Evolutionary conservation across 2,113 vertebrate genomes (phyloP).

Genomic region (Python bivittatus): DNA sequence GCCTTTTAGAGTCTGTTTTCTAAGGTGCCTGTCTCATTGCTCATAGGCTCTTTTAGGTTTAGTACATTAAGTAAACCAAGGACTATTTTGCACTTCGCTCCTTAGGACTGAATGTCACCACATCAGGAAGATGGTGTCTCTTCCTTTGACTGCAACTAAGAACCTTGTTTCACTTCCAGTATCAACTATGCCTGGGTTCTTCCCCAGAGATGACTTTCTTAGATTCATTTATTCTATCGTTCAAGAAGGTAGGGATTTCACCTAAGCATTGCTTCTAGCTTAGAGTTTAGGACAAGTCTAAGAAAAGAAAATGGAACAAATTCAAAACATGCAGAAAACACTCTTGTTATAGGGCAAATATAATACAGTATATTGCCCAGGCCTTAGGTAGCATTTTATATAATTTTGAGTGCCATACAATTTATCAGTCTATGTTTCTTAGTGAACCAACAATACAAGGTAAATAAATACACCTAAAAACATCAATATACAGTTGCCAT

Average conservation of each 20-base stretch:
- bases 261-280: neutral
- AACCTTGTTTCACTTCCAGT: conserved; percentile 5
- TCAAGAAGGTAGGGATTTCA: neutral
- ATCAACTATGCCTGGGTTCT: neutral
- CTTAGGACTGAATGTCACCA: conserved; percentile 26
- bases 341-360: neutral
- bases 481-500: no score
- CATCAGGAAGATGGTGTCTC: conserved; percentile 9
- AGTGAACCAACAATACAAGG: no score
- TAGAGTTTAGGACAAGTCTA: neutral
- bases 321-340: neutral
- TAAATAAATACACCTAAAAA: no score
- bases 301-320: neutral
- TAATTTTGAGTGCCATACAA: neutral
- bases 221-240: neutral
- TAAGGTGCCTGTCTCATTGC: neutral
- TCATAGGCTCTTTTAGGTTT: neutral
- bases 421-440: no score
- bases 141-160: neutral
- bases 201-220: neutral
- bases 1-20: conserved; percentile 39
- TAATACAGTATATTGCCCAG: neutral
- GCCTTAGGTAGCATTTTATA: neutral
- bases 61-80: conserved; percentile 61
- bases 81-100: conserved; percentile 22